Conservation (phyloP, 2,888 invertebrate genomes). For the Synanthedon andrenaeformis region DNA sequence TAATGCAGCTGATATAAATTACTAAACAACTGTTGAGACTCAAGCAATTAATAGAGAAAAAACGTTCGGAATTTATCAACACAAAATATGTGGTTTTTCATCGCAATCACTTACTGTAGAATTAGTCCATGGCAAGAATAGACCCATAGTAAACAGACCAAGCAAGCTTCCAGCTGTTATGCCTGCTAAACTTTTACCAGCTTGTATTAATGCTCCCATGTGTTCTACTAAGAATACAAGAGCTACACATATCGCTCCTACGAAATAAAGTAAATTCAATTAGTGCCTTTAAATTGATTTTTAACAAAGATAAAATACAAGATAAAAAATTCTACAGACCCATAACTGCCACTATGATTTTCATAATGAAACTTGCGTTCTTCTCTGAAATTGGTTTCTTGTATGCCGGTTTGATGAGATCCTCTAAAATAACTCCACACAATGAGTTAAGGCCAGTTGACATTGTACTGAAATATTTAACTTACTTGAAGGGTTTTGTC, state of each 20-base stretch:
- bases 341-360: conserved; percentile 74
- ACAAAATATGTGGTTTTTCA: no score
- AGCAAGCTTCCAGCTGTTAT: conserved; percentile 79
- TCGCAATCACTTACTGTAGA: conserved; percentile 56
- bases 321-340: conserved; percentile 30
- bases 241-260: conserved; percentile 73
- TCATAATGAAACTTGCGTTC: conserved; percentile 77
- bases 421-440: conserved; percentile 81
- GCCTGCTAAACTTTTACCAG: conserved; percentile 76
- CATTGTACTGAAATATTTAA: conserved; percentile 72
- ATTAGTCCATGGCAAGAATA: conserved; percentile 78
- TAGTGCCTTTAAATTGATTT: background rate
- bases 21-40: no score
- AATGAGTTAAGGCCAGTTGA: conserved; percentile 81
- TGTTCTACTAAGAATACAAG: conserved; percentile 79
- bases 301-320: no score
- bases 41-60: no score
- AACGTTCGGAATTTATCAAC: no score
- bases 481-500: no score
- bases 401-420: conserved; percentile 75
- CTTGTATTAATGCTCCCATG: conserved; percentile 78
- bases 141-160: conserved; percentile 77
- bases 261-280: conserved; percentile 3
- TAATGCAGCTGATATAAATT: no score
- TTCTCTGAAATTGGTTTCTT: conserved; percentile 74